phyloP scores from a whole-genome alignment of 1,140 invertebrate species.

The Drosophila simulans region DNA sequence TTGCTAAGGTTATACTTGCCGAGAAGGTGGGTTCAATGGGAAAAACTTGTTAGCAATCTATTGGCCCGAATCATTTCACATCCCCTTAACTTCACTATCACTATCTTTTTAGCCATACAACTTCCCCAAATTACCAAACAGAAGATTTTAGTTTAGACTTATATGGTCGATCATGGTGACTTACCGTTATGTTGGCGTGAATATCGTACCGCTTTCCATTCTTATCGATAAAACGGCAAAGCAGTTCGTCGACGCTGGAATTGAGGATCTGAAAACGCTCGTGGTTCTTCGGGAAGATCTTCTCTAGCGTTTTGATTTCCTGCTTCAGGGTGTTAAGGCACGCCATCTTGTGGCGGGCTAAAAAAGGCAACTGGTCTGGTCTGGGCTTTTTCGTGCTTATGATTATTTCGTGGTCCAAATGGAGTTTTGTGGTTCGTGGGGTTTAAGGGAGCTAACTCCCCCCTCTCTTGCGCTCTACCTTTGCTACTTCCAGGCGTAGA shows the following conservation, averaged over 20 bases:
- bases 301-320: conserved; percentile 98
- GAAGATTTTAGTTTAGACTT: no score
- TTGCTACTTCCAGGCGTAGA: conserved; percentile 19
- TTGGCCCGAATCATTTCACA: not conserved
- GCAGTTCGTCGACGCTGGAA: conserved; percentile 98
- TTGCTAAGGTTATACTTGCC: conserved; percentile 15
- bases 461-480: conserved; percentile 10
- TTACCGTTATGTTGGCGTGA: conserved; percentile 99
- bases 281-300: conserved; percentile 97
- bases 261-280: conserved; percentile 98
- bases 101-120: no score
- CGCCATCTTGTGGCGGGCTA: conserved; percentile 89
- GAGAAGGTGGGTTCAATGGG: conserved; percentile 24
- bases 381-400: conserved; percentile 29
- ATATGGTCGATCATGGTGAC: conserved; percentile 56
- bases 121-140: no score
- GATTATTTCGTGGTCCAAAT: conserved; percentile 30
- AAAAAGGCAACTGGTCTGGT: conserved; percentile 56
- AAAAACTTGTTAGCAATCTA: conserved; percentile 22
- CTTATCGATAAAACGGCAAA: conserved; percentile 97
- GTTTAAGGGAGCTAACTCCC: conserved; percentile 13
- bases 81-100: no score
- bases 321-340: conserved; percentile 98
- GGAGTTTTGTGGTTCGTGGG: conserved; percentile 12
- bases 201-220: conserved; percentile 98